Evolutionary conservation across 1,140 invertebrate genomes (phyloP).

Genomic region (Venturia canescens): DNA sequence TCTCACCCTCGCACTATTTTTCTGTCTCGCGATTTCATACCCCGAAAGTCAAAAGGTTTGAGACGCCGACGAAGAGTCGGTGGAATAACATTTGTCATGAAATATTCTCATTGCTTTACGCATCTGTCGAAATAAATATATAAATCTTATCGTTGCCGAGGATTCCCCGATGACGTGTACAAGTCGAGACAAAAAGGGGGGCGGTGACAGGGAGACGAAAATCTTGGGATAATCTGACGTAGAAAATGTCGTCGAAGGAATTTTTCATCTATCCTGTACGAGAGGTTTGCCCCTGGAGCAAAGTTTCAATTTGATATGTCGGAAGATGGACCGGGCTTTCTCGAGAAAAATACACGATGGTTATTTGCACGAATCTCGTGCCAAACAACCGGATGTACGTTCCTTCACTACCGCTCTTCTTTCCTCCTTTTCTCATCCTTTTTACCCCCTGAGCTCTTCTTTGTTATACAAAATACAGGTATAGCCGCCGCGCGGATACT

Average conservation of each 20-base stretch:
- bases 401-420: slow-evolving; percentile 2
- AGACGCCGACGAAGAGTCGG: neutral
- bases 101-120: neutral
- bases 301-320: slow-evolving; percentile 36
- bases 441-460: neutral
- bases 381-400: slow-evolving; percentile 38
- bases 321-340: neutral
- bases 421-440: neutral
- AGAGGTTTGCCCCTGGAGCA: neutral
- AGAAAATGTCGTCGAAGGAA: neutral
- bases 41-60: neutral
- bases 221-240: neutral
- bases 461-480: too few relatives aligned
- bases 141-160: neutral
- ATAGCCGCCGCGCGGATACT: too few relatives aligned
- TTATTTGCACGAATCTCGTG: slow-evolving; percentile 31
- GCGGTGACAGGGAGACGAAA: neutral
- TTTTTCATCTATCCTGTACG: slow-evolving; percentile 14
- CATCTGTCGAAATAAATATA: neutral
- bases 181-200: neutral
- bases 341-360: slow-evolving; percentile 23
- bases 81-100: neutral
- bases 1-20: neutral
- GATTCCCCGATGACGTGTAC: too few relatives aligned
- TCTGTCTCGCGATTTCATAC: neutral